Evolutionary conservation across 2,113 vertebrate species (phyloP).

Genomic region (Chlamydotis undulata): DNA sequence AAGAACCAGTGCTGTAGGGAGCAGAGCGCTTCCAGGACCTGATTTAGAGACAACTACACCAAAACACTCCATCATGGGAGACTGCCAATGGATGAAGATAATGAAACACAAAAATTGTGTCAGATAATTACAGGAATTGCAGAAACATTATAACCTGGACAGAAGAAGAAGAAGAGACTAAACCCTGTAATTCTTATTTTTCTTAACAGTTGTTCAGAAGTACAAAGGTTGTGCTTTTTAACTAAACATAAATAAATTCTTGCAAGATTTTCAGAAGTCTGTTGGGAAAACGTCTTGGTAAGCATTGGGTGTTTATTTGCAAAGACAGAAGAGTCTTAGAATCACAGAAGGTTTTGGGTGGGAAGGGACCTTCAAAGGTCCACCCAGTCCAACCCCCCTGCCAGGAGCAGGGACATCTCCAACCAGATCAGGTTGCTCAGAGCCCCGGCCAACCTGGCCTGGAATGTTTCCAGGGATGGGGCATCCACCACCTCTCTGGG

Average conservation of each 20-base stretch:
- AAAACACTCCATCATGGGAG: accelerated
- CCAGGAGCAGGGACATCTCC: too few species aligned
- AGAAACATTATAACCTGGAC: neutral
- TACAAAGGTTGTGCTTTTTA: neutral
- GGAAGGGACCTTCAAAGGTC: too few species aligned
- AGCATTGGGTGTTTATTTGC: neutral
- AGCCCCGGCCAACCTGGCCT: too few species aligned
- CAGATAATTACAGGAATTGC: neutral
- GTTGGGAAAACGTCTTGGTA: neutral
- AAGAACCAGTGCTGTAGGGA: neutral
- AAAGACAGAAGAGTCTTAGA: neutral
- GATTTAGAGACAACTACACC: neutral
- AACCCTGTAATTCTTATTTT: neutral
- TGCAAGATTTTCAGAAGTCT: neutral
- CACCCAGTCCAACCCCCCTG: too few species aligned
- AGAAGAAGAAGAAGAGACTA: neutral
- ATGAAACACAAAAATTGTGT: neutral
- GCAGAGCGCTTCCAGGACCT: neutral
- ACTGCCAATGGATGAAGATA: neutral
- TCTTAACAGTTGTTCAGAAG: neutral
- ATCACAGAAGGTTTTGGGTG: too few species aligned
- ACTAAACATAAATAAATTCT: neutral
- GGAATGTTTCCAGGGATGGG: too few species aligned
- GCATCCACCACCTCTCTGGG: too few species aligned
- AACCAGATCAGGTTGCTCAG: too few species aligned